A percentile compares a stretch with the other conserved stretches of the same genome.
Conservation (phyloP, 2,113 vertebrate genomes). For the Pycnonotus jocosus region DNA sequence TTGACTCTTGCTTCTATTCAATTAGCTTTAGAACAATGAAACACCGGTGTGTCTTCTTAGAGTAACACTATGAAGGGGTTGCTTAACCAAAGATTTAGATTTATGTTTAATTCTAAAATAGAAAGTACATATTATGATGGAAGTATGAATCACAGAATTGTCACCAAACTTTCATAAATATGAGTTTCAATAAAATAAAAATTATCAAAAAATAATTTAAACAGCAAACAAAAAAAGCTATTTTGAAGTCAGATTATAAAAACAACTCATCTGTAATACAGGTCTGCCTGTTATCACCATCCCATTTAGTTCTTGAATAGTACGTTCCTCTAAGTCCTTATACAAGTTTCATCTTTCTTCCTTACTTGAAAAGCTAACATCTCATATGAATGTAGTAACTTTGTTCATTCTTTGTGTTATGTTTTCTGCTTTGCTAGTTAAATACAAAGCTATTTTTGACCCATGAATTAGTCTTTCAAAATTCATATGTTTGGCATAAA, state of each 20-base stretch:
- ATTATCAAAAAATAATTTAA: background rate
- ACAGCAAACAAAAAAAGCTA: background rate
- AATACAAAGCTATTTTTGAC: background rate
- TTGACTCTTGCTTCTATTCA: background rate
- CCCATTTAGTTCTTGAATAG: background rate
- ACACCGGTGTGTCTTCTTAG: background rate
- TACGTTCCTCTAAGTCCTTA: background rate
- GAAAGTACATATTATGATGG: background rate
- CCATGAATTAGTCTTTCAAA: background rate
- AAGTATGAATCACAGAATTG: background rate
- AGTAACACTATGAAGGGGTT: background rate
- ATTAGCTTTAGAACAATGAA: background rate
- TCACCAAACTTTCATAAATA: background rate
- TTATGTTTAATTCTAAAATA: background rate
- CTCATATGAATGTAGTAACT: background rate
- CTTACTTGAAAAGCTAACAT: background rate
- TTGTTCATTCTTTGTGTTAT: background rate
- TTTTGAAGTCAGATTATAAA: background rate
- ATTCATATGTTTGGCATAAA: background rate
- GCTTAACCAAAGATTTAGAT: background rate
- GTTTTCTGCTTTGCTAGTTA: background rate
- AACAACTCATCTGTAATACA: background rate
- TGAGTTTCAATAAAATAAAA: background rate
- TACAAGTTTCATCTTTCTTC: background rate
- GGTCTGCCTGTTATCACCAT: background rate